Evolutionary conservation across 2,888 invertebrate genomes (phyloP), one percentile per base, ranked within the genome.

Genomic region (Slavum lentiscoides): DNA sequence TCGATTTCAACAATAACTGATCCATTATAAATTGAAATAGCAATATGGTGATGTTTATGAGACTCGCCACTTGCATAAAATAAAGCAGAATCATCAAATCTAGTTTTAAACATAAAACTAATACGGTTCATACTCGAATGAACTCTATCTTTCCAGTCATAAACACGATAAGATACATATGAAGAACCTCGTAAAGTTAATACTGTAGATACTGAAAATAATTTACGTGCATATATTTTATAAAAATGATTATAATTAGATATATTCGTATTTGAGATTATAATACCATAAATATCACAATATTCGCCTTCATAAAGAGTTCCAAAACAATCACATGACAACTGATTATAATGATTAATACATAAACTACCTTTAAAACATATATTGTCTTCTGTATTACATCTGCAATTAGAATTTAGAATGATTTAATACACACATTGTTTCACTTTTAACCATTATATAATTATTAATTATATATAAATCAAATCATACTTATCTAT

Each of bases 11-110:
- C 91, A 84, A 94, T 92, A 0, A 97, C 91, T 82, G 92, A 92
- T 86, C 92, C 92, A 85, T 94, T 92, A 86, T 92, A 91, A 84
- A 96, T 92, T 2, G 94, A 93, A 21, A 94, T 92, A 8, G 96
- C 95, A 49, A 97, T 92, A 86, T 97, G 96, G 86, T 96, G 96
- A 85, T 94, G 92, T 84, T 93, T 92, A 81, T 93, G 92, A 73
- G 94, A 94, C 85, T 95, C 95, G 30, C 96, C 96, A 84, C 95
- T 95, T 7, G 96, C 96, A 86, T 97, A 97, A 86, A 97, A 94
- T 82, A 97, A 87, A 4, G 94, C 95, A 13, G 96, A 96, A 85
- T 97, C 94, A 86, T 95, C 95, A 87, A 94, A 94, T 84, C 92
- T 91, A 13, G 97, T 97, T 90, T 93, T 94, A 87, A 97, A 97